These are phyloP conservation scores for Athalia cordata DNA, from an alignment of 2,888 invertebrate genomes.

Conservation along the genomic window DNA sequence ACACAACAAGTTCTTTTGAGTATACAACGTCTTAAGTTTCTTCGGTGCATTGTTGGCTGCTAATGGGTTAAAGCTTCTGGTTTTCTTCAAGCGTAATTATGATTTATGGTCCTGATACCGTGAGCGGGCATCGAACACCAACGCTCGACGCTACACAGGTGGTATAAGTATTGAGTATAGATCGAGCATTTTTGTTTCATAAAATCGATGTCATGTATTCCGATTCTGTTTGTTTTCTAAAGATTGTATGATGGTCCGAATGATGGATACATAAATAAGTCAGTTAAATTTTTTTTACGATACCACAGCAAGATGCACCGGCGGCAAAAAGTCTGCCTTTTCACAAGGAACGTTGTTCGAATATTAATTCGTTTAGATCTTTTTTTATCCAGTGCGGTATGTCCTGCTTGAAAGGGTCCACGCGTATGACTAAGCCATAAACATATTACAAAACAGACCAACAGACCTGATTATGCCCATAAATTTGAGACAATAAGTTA, in stretches of 20 bases:
- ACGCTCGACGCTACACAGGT: neutral
- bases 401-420: constrained; percentile 29
- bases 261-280: no score
- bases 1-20: constrained; percentile 35
- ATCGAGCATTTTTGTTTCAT: no score
- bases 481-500: constrained; percentile 71
- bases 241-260: no score
- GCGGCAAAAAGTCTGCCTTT: neutral
- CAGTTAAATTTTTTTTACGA: neutral
- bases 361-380: constrained; percentile 40
- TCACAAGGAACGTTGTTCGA: constrained; percentile 1
- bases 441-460: constrained; percentile 43
- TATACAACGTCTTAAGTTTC: constrained; percentile 60
- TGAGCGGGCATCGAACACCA: constrained; percentile 58
- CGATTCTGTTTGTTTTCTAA: no score
- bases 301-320: neutral
- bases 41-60: constrained; percentile 66
- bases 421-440: constrained; percentile 42
- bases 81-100: constrained; percentile 65
- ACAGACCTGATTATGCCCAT: constrained; percentile 58
- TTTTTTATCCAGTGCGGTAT: constrained; percentile 25
- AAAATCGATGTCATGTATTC: no score
- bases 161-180: no score
- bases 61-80: constrained; percentile 68
- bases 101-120: constrained; percentile 67